Conservation (phyloP, 2,888 invertebrate genomes). For the Frankliniella intonsa region DNA sequence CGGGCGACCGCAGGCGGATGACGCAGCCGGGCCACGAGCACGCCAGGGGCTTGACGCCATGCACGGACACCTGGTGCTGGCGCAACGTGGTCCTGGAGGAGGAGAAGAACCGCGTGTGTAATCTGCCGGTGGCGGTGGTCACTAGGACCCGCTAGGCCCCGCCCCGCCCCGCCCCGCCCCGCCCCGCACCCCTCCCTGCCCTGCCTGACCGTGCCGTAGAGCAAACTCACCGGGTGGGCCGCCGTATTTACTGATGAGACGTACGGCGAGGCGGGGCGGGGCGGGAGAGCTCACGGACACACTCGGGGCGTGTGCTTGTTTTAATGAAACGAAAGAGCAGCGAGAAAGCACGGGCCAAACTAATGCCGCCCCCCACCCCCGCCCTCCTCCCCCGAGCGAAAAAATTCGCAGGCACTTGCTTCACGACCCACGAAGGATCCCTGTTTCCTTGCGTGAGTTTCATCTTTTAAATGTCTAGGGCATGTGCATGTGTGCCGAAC, state of each 20-base stretch:
- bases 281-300: background rate
- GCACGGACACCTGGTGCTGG: constrained; percentile 47
- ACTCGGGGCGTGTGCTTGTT: background rate
- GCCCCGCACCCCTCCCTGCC: too few relatives aligned
- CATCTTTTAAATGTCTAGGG: too few relatives aligned
- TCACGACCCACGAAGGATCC: too few relatives aligned
- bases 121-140: background rate
- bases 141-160: background rate
- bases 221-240: background rate
- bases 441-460: too few relatives aligned
- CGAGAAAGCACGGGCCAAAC: constrained; percentile 36
- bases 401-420: too few relatives aligned
- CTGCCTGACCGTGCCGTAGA: background rate
- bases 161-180: too few relatives aligned
- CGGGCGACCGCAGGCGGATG: constrained; percentile 53
- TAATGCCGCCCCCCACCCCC: constrained; percentile 43
- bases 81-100: constrained; percentile 53
- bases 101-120: background rate
- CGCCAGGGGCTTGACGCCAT: constrained; percentile 28
- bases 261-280: too few relatives aligned
- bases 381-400: constrained; percentile 16
- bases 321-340: constrained; percentile 23
- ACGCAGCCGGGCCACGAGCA: constrained; percentile 56
- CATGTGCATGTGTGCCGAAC: too few relatives aligned
- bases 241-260: constrained; percentile 14